phyloP scores from a whole-genome alignment of 2,113 vertebrate genomes.

The Aptenodytes patagonicus region DNA sequence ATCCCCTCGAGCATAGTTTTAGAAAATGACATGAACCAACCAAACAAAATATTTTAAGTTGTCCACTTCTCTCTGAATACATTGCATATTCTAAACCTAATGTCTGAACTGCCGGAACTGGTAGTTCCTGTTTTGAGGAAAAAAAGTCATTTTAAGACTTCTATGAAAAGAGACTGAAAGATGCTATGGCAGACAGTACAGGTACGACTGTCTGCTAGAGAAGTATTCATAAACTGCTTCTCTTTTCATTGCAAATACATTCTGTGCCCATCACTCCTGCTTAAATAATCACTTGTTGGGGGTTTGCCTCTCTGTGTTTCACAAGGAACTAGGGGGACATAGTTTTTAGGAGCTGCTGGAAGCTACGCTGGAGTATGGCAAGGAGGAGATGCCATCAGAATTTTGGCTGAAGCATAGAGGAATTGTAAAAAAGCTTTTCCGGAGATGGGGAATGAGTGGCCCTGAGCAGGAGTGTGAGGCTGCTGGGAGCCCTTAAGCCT shows the following conservation, averaged over 20 bases:
- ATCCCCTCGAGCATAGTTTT: not conserved
- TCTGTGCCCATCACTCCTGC: not conserved
- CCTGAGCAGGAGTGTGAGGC: not conserved
- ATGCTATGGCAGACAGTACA: not conserved
- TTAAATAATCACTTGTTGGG: not conserved
- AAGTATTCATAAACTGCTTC: not conserved
- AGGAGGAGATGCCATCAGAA: not conserved
- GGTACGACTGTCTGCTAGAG: not conserved
- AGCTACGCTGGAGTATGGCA: not conserved
- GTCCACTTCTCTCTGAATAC: not conserved
- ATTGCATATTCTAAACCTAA: conserved; percentile 2
- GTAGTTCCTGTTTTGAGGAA: conserved; percentile 23
- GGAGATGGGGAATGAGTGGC: not conserved
- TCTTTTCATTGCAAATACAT: not conserved
- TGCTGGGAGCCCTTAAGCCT: not conserved
- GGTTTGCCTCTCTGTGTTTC: not conserved
- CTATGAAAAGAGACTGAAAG: not conserved
- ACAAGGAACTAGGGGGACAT: not conserved
- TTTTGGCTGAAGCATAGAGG: not conserved
- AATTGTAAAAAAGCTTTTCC: not conserved
- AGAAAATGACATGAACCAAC: not conserved
- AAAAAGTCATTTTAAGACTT: not conserved
- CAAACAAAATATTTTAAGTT: not conserved
- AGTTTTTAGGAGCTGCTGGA: not conserved
- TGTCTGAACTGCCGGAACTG: not conserved